Evolutionary conservation across 1,140 invertebrate species (phyloP), one percentile per base, ranked within the genome.

Genomic region (Thalassaphorura encarpata): DNA sequence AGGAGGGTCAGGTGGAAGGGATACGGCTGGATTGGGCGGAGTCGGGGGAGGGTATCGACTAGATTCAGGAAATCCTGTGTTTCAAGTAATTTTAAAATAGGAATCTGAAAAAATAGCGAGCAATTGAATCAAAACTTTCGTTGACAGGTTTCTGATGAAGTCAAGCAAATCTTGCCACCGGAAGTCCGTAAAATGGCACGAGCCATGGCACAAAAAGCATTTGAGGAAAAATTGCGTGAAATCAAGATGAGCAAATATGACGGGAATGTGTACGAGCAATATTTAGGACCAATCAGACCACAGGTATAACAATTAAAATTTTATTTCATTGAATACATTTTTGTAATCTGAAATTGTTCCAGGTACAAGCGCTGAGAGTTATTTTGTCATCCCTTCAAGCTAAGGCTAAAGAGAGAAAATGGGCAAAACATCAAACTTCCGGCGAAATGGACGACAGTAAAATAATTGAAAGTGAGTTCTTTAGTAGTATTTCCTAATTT

Each of bases 171-270:
- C 39, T 83, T 97, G 0, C 93, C 93, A 0, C 88, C 93, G 60
- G 83, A 93, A 66, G 79, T 96, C 19, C 82, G 82, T 68, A 78
- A 82, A 69, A 92, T 90, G 41, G 94, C 94, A 0, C 74, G 87
- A 21, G 88, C 95, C 76, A 95, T 98, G 88, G 90, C 84, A 50
- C 77, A 82, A 61, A 86, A 84, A 70, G 91, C 88, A 2, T 97
- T 91, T 65, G 83, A 87, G 68, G 84, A 96, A 67, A 82, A 84
- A 56, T 72, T 97, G 18, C 80, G 83, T 63, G 89, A 97, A 71
- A 97, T 98, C 50, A 80, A 84, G 66, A 97, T 98, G 94, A 91
- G 86, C 66, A 84, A 89, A 66, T 90, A 90, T 70, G 94, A 98
- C 72, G 88, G 89, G 29, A 78, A 83, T 40, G 67, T 93, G 3